phyloP scores from a whole-genome alignment of 2,797 vertebrate species.

The Chrosomus eos region DNA sequence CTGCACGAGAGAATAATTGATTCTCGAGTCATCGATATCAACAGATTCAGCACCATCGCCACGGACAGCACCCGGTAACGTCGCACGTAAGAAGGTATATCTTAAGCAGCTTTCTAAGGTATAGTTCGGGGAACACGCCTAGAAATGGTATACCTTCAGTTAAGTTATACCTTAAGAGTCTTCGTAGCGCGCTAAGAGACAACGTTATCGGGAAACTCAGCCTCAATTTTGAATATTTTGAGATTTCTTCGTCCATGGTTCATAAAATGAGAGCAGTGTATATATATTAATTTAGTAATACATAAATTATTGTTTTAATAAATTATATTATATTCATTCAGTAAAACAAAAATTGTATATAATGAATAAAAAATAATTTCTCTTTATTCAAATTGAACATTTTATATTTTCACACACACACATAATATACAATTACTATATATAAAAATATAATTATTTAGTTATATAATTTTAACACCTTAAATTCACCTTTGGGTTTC shows the following conservation, averaged over 20 bases:
- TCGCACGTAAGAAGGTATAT: too few species aligned
- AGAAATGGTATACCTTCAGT: too few species aligned
- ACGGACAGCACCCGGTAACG: too few species aligned
- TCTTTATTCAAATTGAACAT: too few species aligned
- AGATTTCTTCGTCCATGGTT: not conserved
- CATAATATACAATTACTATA: not conserved
- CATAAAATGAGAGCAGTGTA: not conserved
- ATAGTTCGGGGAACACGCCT: too few species aligned
- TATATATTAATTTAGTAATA: not conserved
- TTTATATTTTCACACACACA: not conserved
- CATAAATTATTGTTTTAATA: not conserved
- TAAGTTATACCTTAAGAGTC: too few species aligned
- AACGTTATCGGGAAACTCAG: too few species aligned
- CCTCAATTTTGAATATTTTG: not conserved
- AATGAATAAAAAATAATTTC: not conserved
- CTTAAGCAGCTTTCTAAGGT: too few species aligned
- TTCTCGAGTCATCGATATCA: too few species aligned
- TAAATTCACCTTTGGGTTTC: not conserved
- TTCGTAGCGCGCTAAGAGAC: too few species aligned
- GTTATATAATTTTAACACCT: not conserved
- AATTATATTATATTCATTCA: not conserved
- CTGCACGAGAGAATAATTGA: too few species aligned
- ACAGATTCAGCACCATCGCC: too few species aligned
- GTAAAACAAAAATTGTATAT: not conserved
- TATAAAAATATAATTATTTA: not conserved